phyloP scores from a whole-genome alignment of 2,888 invertebrate species.

The Watsonalla cultraria region DNA sequence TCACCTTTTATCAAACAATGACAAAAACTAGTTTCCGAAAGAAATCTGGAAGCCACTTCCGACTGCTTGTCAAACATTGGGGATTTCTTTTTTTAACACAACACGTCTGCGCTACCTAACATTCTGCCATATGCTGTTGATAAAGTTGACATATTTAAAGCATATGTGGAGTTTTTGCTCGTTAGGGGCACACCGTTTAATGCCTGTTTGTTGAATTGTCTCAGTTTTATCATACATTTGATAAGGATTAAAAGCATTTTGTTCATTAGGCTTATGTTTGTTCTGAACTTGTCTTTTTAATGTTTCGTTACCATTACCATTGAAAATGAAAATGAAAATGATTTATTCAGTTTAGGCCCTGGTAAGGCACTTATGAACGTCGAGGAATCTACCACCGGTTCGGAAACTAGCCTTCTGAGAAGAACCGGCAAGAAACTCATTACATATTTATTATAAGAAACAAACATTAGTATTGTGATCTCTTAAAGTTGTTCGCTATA shows the following conservation, averaged over 20 bases:
- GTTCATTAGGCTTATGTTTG: neutral
- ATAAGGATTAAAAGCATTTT: constrained; percentile 30
- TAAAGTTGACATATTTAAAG: constrained; percentile 52
- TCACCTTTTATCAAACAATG: neutral
- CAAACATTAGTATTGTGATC: constrained; percentile 1
- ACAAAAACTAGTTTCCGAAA: constrained; percentile 13
- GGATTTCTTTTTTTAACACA: constrained; percentile 26
- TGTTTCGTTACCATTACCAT: neutral
- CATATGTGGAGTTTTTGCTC: constrained; percentile 49
- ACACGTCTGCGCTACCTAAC: constrained; percentile 17
- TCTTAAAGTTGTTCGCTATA: no score
- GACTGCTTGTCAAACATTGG: constrained; percentile 40
- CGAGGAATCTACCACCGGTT: no score
- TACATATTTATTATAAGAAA: no score
- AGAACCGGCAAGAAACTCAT: no score
- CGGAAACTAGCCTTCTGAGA: no score
- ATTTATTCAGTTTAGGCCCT: no score
- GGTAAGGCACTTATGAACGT: no score
- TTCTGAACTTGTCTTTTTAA: neutral
- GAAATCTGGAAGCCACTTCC: constrained; percentile 42
- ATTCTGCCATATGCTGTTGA: constrained; percentile 37
- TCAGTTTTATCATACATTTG: constrained; percentile 32
- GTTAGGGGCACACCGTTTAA: constrained; percentile 21
- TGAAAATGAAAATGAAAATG: no score
- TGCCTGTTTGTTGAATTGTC: constrained; percentile 25